Evolutionary conservation across 2,797 vertebrate genomes (phyloP), one percentile per base, ranked within the genome.

Genomic region (Phalloptychus januarius): DNA sequence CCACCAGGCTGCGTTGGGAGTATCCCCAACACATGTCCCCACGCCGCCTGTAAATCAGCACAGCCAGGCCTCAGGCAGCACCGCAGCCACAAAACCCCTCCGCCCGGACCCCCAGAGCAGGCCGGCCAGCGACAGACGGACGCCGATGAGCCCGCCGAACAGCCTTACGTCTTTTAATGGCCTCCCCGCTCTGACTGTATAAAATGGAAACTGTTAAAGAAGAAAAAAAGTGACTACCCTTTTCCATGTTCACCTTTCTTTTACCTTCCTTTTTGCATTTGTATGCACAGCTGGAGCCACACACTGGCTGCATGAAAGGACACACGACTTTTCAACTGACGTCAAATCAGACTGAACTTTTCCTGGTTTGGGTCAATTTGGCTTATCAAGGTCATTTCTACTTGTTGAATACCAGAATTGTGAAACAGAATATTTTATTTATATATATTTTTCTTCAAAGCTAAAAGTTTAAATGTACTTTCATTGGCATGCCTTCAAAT

Each of bases 1-100:
- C 93, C 92, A 93, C 94, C 90, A 91, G 86, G 92, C 93, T 93
- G 94, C 94, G 95, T 89, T 92, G 94, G 94, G 95, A 96, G 93
- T 95, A 95, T 95, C 93, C 93, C 88, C 89, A 75, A 89, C 94
- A 95, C 93, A 94, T 93, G 94, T 95, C 95, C 94, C 95, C 93
- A 90, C 91, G 86, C 92, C 81, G 93, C 90, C 94, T 93, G 93
- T 94, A 95, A 95, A 94, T 93, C 90, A 94, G 89, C 83, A 90
- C 86, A 87, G 91, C 91, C 87, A 87, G 92, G 92, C 92, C 91
- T 93, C 80, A 89, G 90, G 91, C 93, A 90, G 90, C 93, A 88
- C 94, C 89, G 82, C 90, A 92, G 93, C 92, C 93, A 87, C 93
- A 94, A 93, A 94, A 91, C 74, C 91, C 91, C 91, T 91, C 91